Evolutionary conservation across 2,113 vertebrate genomes (phyloP).

Genomic region (Pollachius pollachius): DNA sequence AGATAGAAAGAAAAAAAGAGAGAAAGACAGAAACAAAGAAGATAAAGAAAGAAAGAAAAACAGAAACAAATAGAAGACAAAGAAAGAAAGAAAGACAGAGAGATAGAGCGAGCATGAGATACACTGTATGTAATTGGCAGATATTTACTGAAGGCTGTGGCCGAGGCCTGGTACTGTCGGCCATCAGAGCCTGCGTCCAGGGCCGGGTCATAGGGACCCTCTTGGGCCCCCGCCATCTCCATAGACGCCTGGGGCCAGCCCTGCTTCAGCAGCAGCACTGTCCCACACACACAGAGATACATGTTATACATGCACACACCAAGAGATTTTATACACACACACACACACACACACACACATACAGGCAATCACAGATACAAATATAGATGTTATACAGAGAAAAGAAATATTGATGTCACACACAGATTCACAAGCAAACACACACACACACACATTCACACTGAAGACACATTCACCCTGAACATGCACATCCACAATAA

Average conservation of each 20-base stretch:
- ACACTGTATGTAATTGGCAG: slow-evolving; percentile 37
- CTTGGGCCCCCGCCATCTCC: slow-evolving; percentile 82
- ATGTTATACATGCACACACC: slow-evolving; percentile 5
- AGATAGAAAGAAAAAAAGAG: background rate
- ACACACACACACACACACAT: slow-evolving; percentile 4
- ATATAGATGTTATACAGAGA: background rate
- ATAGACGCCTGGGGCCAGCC: slow-evolving; percentile 84
- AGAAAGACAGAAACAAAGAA: too few species aligned
- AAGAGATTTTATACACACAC: slow-evolving; percentile 7
- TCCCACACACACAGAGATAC: slow-evolving; percentile 58
- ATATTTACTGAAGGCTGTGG: slow-evolving; percentile 89
- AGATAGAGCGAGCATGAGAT: slow-evolving; percentile 8
- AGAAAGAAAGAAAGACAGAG: background rate
- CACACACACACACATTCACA: background rate
- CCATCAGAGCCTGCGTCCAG: slow-evolving; percentile 86
- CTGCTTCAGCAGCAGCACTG: slow-evolving; percentile 91
- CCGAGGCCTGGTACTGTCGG: slow-evolving; percentile 87
- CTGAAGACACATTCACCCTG: background rate
- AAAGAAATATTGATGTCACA: background rate
- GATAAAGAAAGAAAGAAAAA: background rate
- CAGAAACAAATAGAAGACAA: background rate
- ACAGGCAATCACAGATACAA: background rate
- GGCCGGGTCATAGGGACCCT: slow-evolving; percentile 89
- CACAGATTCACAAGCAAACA: background rate
- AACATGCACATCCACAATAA: background rate